Evolutionary conservation across 30 jellyfish, hydroid and myxozoan genomes (phyloP).

Genomic region (Pseudorhiza aurosa): DNA sequence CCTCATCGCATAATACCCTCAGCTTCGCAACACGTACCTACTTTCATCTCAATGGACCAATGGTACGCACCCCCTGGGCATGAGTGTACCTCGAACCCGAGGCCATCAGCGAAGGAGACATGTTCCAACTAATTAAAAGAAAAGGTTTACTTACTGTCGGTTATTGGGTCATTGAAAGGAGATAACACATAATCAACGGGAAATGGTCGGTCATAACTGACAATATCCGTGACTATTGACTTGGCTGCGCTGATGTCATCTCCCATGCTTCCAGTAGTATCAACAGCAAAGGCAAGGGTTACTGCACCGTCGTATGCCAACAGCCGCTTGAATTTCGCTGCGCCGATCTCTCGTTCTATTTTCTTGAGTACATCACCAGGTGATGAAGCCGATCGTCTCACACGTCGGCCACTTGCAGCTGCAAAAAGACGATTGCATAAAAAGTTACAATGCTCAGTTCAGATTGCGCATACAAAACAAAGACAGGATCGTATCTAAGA

Average conservation of each 20-base stretch:
- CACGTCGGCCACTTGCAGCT: slow-evolving; percentile 26
- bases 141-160: slow-evolving; percentile 19
- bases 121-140: neutral
- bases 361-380: neutral
- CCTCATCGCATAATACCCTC: too few relatives aligned
- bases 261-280: slow-evolving; percentile 80
- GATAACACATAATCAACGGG: slow-evolving; percentile 78
- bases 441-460: too few relatives aligned
- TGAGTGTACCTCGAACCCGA: too few relatives aligned
- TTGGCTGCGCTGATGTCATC: slow-evolving; percentile 66
- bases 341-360: slow-evolving; percentile 46
- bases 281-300: slow-evolving; percentile 75
- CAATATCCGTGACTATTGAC: slow-evolving; percentile 42
- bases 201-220: slow-evolving; percentile 34
- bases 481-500: too few relatives aligned
- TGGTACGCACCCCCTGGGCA: too few relatives aligned
- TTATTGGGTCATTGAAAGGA: slow-evolving; percentile 82
- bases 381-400: slow-evolving; percentile 10
- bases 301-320: slow-evolving; percentile 76
- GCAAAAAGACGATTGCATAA: too few relatives aligned
- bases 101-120: too few relatives aligned
- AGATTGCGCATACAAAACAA: too few relatives aligned
- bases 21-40: too few relatives aligned
- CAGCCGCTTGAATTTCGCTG: slow-evolving; percentile 24
- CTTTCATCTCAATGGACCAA: too few relatives aligned